phyloP scores from a whole-genome alignment of 2,113 vertebrate genomes.

The Podilymbus podiceps region DNA sequence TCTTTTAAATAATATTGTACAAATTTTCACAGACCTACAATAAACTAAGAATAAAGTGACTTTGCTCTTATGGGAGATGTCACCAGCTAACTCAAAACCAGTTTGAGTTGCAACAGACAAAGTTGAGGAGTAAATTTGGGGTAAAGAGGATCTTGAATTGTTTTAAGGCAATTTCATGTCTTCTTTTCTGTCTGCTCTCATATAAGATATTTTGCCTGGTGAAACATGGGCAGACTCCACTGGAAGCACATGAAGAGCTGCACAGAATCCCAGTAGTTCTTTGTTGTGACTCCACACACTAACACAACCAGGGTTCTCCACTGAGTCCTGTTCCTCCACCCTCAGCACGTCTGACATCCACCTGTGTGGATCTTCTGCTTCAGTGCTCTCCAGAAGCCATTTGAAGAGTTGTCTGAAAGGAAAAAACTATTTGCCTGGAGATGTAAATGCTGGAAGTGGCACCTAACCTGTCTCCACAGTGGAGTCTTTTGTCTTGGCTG shows the following conservation, averaged over 20 bases:
- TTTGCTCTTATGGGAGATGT: not conserved
- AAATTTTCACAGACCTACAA: not conserved
- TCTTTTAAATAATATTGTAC: not conserved
- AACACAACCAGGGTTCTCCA: not conserved
- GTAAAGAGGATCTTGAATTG: not conserved
- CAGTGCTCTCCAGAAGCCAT: not conserved
- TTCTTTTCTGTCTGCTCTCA: not conserved
- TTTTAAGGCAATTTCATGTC: not conserved
- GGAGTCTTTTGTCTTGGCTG: not conserved
- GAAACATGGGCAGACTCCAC: not conserved
- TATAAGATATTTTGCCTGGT: not conserved
- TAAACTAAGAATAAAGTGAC: not conserved
- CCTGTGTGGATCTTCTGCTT: not conserved
- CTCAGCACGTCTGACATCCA: not conserved
- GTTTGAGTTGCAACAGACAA: not conserved
- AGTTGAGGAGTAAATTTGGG: not conserved
- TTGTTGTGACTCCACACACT: not conserved
- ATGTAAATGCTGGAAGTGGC: not conserved
- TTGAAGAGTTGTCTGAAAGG: not conserved
- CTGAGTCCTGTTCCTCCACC: not conserved
- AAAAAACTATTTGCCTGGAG: not conserved
- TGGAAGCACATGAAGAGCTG: not conserved
- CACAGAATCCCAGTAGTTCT: not conserved
- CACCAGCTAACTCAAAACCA: not conserved
- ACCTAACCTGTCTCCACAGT: not conserved